Evolutionary conservation across 1,140 invertebrate genomes (phyloP).

Genomic region (Drosophila nannoptera): DNA sequence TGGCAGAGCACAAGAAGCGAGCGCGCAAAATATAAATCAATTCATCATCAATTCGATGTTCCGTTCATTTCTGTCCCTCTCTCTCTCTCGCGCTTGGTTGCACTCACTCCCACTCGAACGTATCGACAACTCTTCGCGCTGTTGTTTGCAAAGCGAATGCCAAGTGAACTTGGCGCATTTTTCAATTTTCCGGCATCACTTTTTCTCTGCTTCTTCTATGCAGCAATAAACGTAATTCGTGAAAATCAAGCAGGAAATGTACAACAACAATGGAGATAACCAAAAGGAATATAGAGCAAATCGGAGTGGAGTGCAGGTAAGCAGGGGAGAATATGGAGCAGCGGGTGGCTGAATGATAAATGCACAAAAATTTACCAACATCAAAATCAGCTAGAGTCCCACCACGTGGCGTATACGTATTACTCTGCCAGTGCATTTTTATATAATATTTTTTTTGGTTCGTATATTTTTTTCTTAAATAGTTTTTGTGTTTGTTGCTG

Average conservation of each 20-base stretch:
- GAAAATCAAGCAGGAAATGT: conserved; percentile 47
- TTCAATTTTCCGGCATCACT: conserved; percentile 36
- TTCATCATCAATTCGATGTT: conserved; percentile 53
- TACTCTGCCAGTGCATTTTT: conserved; percentile 8
- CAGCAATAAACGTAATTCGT: conserved; percentile 51
- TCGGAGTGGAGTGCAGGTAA: conserved; percentile 22
- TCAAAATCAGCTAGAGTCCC: conserved; percentile 35
- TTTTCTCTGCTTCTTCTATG: conserved; percentile 16
- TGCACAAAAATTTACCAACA: conserved; percentile 39
- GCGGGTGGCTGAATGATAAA: conserved; percentile 40
- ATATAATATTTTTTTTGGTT: conserved; percentile 1
- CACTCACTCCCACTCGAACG: conserved; percentile 13
- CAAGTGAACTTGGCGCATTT: conserved; percentile 50
- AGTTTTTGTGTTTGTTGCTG: neutral
- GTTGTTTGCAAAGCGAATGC: conserved; percentile 52
- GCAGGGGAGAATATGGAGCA: neutral
- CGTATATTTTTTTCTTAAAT: conserved; percentile 11
- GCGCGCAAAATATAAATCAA: conserved; percentile 53
- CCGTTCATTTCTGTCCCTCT: neutral
- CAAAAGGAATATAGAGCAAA: conserved; percentile 21
- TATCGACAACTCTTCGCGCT: conserved; percentile 30
- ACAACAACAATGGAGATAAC: neutral
- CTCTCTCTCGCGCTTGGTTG: too few relatives aligned
- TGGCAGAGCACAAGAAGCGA: conserved; percentile 18
- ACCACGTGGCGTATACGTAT: neutral